These are phyloP conservation scores for Ellobium chinense DNA, from an alignment of 2,888 invertebrate genomes.

Conservation along the genomic window DNA sequence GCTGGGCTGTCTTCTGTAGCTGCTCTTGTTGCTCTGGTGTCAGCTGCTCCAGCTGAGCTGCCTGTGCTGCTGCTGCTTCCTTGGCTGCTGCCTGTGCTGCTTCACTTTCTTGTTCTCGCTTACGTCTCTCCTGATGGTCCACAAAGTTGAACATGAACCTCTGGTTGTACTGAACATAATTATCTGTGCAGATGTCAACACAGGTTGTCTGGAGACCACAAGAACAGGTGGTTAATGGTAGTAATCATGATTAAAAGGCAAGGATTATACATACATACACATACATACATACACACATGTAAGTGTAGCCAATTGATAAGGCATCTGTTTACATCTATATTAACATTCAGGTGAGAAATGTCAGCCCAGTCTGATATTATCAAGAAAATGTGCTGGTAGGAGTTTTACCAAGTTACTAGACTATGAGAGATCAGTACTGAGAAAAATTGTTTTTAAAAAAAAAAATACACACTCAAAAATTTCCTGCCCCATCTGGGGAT, in stretches of 20 bases:
- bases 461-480: too few relatives aligned
- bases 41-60: neutral
- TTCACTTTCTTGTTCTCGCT: conserved; percentile 51
- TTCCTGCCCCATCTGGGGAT: too few relatives aligned
- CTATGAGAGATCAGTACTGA: too few relatives aligned
- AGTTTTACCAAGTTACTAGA: too few relatives aligned
- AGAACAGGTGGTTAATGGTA: too few relatives aligned
- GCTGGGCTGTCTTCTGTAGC: conserved; percentile 16
- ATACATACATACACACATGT: too few relatives aligned
- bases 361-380: too few relatives aligned
- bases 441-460: too few relatives aligned
- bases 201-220: conserved; percentile 81
- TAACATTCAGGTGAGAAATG: too few relatives aligned
- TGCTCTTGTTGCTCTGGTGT: conserved; percentile 2
- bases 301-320: too few relatives aligned
- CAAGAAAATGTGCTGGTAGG: too few relatives aligned
- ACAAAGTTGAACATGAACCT: conserved; percentile 83
- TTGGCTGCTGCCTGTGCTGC: conserved; percentile 39
- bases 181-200: conserved; percentile 82
- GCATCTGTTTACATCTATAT: too few relatives aligned
- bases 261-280: neutral
- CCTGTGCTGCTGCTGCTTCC: conserved; percentile 17
- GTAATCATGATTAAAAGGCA: neutral
- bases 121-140: conserved; percentile 82
- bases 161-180: conserved; percentile 83